Conservation (phyloP, 2,797 vertebrate species). For the Eulemur rubriventer region DNA sequence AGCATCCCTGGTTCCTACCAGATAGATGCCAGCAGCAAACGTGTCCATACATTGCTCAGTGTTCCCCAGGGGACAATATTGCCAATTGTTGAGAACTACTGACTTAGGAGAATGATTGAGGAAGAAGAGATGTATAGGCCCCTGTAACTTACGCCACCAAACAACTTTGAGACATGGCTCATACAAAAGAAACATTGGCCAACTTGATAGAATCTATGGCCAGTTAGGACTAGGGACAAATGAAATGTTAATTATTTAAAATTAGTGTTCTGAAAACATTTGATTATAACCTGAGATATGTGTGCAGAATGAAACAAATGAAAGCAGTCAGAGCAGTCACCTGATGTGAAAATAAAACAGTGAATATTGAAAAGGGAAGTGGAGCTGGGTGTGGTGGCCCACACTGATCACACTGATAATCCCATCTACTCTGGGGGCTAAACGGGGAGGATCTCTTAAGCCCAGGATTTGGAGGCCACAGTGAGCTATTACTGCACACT, state of each 20-base stretch:
- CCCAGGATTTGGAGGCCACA: background rate
- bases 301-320: background rate
- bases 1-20: background rate
- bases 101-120: background rate
- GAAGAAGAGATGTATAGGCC: background rate
- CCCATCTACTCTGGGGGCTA: no score
- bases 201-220: background rate
- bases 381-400: background rate
- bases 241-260: background rate
- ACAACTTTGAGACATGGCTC: background rate
- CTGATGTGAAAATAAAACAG: background rate
- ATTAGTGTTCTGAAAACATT: background rate
- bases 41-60: background rate
- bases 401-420: background rate
- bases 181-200: background rate
- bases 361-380: background rate
- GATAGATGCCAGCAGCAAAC: accelerated
- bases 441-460: background rate
- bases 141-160: background rate
- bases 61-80: accelerated
- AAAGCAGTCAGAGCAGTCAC: background rate
- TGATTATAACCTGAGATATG: background rate
- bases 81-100: background rate
- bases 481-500: background rate
- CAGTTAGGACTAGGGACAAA: background rate